Base-by-base conservation (phyloP, 2,797 vertebrate species). In the Ciconia nigra region DNA sequence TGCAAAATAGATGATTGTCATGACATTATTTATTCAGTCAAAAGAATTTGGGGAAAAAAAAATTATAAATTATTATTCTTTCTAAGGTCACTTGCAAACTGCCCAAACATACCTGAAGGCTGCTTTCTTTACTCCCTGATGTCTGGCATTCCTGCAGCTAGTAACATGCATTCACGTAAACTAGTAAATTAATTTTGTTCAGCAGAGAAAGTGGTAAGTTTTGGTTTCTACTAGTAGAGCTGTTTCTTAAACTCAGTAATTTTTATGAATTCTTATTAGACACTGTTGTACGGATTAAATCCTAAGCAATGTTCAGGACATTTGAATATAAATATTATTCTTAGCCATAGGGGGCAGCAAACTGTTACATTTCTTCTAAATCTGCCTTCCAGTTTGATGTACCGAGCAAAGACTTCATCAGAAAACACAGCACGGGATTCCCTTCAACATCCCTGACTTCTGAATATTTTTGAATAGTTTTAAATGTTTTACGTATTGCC, bases 301-400 rank as follows among this genome's bases (percentile, higher is more conserved):
- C 10, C 44, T 85, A 83, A 89, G 3, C 7, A 74, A 47, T 1
- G 7, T 7, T 84, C 42, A 44, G 41, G 33, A 69, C 7, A 37
- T 54, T 61, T 28, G 41, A 74, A 33, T 46, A 83, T 46, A 78
- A 61, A 61, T 74, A 85, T 31, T 69, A 44, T 78, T 83, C 21
- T 54, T 22, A 80, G 71, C 97, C 87, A 93, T 94, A 98, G 98
- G 79, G 95, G 98, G 97, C 97, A 97, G 97, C 96, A 98, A 92
- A 97, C 7, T 20, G 86, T 72, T 74, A 49, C 31, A 39, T 80
- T 96, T 95, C 90, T 82, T 41, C 46, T 70, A 72, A 67, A 58
- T 79, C 39, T 39, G 21, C 21, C 58, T 83, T 66, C 41, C 24
- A 54, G 58, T 59, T 54, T 5, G 4, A 61, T 7, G 8, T 13